Conservation (phyloP, 2,888 invertebrate genomes). For the Drosophila greeni region DNA sequence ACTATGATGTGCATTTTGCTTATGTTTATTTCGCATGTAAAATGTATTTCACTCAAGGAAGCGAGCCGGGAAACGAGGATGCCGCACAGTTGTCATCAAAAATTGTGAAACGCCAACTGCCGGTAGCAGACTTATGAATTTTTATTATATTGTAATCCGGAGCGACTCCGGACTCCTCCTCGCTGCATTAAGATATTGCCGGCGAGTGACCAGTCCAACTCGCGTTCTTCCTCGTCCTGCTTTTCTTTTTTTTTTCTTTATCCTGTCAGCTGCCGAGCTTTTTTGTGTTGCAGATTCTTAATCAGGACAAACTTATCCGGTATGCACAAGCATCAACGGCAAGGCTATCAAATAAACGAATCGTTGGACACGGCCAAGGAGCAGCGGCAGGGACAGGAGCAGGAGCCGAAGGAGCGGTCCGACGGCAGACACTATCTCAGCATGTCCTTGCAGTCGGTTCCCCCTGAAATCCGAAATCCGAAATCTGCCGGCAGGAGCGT, state of each 20-base stretch:
- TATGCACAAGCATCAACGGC: constrained; percentile 65
- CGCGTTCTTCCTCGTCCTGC: constrained; percentile 1
- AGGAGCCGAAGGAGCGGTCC: constrained; percentile 4
- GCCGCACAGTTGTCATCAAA: constrained; percentile 53
- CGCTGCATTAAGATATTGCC: constrained; percentile 11
- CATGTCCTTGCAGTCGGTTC: constrained; percentile 41
- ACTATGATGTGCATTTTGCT: constrained; percentile 44
- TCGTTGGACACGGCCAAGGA: constrained; percentile 38
- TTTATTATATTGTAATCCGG: constrained; percentile 61
- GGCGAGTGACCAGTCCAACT: constrained; percentile 37
- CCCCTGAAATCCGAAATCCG: constrained; percentile 37
- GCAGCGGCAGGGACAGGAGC: neutral
- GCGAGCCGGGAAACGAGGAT: constrained; percentile 3
- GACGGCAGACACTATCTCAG: constrained; percentile 54
- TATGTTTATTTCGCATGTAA: constrained; percentile 46
- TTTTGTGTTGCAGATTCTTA: constrained; percentile 66
- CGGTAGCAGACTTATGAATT: constrained; percentile 61
- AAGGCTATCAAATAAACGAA: constrained; percentile 50
- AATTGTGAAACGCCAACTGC: constrained; percentile 43
- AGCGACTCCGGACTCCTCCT: constrained; percentile 32
- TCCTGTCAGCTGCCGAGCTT: constrained; percentile 16
- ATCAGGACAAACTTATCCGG: constrained; percentile 75
- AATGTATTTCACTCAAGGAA: constrained; percentile 29
- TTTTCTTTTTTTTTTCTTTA: neutral
- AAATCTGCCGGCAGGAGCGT: constrained; percentile 58